Evolutionary conservation across 2,113 vertebrate species (phyloP), one percentile per base, ranked within the genome.

Genomic region (Falcunculus frontatus): DNA sequence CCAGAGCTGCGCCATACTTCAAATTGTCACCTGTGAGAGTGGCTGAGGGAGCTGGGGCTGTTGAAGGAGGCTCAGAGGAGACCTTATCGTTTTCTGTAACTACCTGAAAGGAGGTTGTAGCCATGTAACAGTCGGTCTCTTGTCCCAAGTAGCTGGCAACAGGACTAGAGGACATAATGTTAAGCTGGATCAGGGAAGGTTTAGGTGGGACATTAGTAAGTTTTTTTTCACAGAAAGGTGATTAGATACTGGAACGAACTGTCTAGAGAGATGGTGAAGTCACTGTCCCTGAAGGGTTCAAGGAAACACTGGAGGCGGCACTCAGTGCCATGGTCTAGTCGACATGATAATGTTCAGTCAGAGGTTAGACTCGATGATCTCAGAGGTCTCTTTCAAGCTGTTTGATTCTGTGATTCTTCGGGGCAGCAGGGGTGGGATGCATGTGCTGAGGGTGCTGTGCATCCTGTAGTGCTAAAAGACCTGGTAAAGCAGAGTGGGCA

Each of bases 381-480:
- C 29, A 25, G 27, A 44, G 32, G 13, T 18, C 17, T 47, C 83
- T 75, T 35, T 25, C 11, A 55, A 1, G 6, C 1, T 41, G 4
- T 5, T 46, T 39, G 46, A 53, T 52, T 30, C n/a, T 41, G 16
- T 46, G 13, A 53, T 69, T 74, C 26, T 10, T 44, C 0, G 0
- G 21, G 33, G 15, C 8, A 7, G 21, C 13, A 9, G 25, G 46
- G 10, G 4, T 33, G 26, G 39, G 29, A 60, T 65, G 33, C 1
- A 0, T 10, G 7, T 5, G 1, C 32, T 17, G 79, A 46, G n/a
- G 4, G 4, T 70, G 37, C 22, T 56, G 11, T 0, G 0, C 0
- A 0, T 57, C 26, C 10, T 1, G 0, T 13, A 49, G 42, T 0
- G 0, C 8, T 56, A 4, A 26, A 47, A 29, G 10, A 10, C 25